Base-by-base conservation (phyloP, 2,113 vertebrate species). In the Stercorarius parasiticus region DNA sequence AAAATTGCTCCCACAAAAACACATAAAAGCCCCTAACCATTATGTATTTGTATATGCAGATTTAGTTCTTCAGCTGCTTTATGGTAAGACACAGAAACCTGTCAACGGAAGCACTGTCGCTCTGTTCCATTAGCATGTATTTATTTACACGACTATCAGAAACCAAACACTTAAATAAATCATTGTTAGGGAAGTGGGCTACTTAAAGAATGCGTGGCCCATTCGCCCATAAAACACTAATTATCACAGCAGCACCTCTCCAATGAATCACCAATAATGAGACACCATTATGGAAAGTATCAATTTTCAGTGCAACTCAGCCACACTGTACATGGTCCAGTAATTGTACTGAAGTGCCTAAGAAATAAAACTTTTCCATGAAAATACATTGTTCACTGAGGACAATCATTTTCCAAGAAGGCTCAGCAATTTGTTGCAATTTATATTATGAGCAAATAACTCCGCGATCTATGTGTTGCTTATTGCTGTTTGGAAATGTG, bases 21-120 rank as follows among this genome's bases (percentile, higher is more conserved):
- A 77, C 89, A 90, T 94, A 87, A 95, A 90, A 93, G 81, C 70
- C 66, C 74, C 62, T 94, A 97, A 95, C 73, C 45, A 55, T 96
- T 95, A 95, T 85, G 91, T 58, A 90, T 97, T 95, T 95, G 86
- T 96, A 65, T 95, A 96, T 85, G 91, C 77, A 96, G 89, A 95
- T 96, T 94, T 88, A 79, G 81, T 90, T 95, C 89, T 73, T 91
- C 84, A 55, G 58, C 81, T 82, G 53, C 50, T 93, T 95, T 95
- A 80, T 58, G 62, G 86, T 47, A 91, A 96, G 93, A 93, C 70
- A 85, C 61, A 87, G 84, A 95, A 95, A 94, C 86, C 67, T 96
- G 93, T 93, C 91, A 95, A 50, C 56, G 72, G 93, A 84, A 89
- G 88, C 53, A 32, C 53, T 69, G 81, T 72, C 4, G 2, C 73